Conservation (phyloP, 2,113 vertebrate species). For the Hucho hucho region DNA sequence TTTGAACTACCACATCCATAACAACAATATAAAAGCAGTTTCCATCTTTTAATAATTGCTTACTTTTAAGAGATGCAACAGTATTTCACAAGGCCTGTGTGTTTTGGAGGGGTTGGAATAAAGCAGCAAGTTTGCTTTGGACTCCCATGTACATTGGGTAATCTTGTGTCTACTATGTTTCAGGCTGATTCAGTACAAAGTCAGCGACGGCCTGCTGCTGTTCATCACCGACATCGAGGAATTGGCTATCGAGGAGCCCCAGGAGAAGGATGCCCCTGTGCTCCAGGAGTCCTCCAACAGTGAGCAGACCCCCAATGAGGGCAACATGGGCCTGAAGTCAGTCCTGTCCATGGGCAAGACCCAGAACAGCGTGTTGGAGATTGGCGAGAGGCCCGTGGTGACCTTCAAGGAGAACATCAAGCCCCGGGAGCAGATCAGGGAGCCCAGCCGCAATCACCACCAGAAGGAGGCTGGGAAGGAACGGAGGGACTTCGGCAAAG, state of each 20-base stretch:
- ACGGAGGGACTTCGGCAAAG: conserved; percentile 82
- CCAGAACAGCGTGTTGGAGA: conserved; percentile 80
- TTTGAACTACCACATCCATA: not conserved
- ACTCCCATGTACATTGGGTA: no score
- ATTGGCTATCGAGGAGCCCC: conserved; percentile 84
- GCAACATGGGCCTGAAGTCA: conserved; percentile 85
- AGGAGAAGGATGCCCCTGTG: conserved; percentile 84
- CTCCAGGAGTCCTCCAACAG: conserved; percentile 84
- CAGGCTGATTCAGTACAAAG: conserved; percentile 90
- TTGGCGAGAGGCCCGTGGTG: conserved; percentile 86
- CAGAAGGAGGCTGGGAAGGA: conserved; percentile 82
- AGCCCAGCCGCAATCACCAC: conserved; percentile 76
- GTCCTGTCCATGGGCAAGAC: conserved; percentile 88
- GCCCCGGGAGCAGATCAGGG: conserved; percentile 85
- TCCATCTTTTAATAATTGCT: no score
- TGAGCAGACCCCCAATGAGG: conserved; percentile 77
- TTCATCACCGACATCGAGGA: conserved; percentile 95
- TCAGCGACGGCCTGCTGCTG: conserved; percentile 84
- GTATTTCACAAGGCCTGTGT: not conserved
- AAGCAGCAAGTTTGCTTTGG: no score
- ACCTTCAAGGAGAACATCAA: conserved; percentile 98
- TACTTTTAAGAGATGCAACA: not conserved
- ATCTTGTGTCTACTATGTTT: conserved; percentile 3
- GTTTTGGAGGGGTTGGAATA: no score
- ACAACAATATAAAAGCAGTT: not conserved